Evolutionary conservation across 2,888 invertebrate species (phyloP), one percentile per base, ranked within the genome.

Genomic region (Cerastis rubricosa): DNA sequence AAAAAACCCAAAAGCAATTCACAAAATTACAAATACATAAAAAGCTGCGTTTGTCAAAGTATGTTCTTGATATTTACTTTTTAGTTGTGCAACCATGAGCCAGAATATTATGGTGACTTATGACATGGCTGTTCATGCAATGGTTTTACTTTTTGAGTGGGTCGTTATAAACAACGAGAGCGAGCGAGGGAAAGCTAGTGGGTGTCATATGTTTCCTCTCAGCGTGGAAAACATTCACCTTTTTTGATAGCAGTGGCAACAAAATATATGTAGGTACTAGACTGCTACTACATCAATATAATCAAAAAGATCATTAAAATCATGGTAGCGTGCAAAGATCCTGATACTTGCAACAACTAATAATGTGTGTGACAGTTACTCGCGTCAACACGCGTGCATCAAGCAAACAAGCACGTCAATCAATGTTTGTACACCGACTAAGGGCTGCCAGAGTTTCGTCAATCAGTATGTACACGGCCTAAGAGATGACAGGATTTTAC

Each of bases 381-480:
- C 14, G 19, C 17, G 25, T 40, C n/a, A 40, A 61, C 25, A 12
- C 14, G 17, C 29, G 17, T 47, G 51, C 25, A 80, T 66, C 59
- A 66, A 74, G 45, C 66, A 66, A 73, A 78, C 65, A 74, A 74
- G n/a, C 63, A 51, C n/a, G 51, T 64, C 63, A 54, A 29, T 63
- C 61, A 61, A 35, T 67, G 25, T 3, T 35, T 66, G 65, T 19
- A 22, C 47, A 25, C 19, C 1, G 43, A 43, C 43, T 64, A 43
- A n/a, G 14, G 43, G 64, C 7, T 43, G 40, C n/a, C 40, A 64
- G n/a, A n/a, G n/a, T 43, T n/a, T 43, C 40, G n/a, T 35, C 73
- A 73, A 19, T 74, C 57, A 64, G 49, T 73, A 6, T 69, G 35
- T 35, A 47, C 78, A 25, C 40, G 43, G 12, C 64, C n/a, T 73